phyloP scores from a whole-genome alignment of 37 sponge, comb jelly and placozoan species.

The Haliclona indistincta region DNA sequence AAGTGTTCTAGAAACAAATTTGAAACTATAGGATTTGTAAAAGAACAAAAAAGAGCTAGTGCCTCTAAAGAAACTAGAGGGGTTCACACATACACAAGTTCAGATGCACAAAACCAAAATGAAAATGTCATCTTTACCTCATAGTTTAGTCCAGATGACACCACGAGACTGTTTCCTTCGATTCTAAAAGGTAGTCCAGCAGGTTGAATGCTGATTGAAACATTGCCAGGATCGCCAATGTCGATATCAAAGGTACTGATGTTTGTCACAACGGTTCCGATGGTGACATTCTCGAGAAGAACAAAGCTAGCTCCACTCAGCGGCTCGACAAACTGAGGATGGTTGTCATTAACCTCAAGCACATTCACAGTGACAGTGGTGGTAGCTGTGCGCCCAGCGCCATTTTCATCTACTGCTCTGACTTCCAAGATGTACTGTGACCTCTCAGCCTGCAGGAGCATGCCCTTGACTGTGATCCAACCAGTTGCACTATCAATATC shows the following conservation, averaged over 20 bases:
- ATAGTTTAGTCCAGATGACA: constrained; percentile 25
- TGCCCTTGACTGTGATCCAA: constrained; percentile 9
- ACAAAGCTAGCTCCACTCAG: constrained; percentile 5
- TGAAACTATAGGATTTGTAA: too few relatives aligned
- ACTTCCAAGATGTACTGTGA: constrained; percentile 33
- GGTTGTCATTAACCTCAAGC: constrained; percentile 50
- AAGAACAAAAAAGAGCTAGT: too few relatives aligned
- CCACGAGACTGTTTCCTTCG: constrained; percentile 9
- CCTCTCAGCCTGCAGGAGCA: neutral
- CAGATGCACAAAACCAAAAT: neutral
- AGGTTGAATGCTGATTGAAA: neutral
- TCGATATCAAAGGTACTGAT: constrained; percentile 32
- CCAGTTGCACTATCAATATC: constrained; percentile 40
- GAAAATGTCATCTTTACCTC: constrained; percentile 43
- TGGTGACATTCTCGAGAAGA: constrained; percentile 28
- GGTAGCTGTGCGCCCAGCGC: neutral
- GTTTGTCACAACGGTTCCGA: constrained; percentile 16
- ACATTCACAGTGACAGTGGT: constrained; percentile 15
- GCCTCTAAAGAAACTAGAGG: neutral
- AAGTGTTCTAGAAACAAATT: too few relatives aligned
- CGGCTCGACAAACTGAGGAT: constrained; percentile 13
- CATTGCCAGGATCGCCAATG: constrained; percentile 17
- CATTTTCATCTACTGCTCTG: constrained; percentile 26
- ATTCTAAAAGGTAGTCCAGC: constrained; percentile 25
- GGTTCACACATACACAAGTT: neutral